Conservation (phyloP, 1,140 invertebrate species). For the Tribolium castaneum region DNA sequence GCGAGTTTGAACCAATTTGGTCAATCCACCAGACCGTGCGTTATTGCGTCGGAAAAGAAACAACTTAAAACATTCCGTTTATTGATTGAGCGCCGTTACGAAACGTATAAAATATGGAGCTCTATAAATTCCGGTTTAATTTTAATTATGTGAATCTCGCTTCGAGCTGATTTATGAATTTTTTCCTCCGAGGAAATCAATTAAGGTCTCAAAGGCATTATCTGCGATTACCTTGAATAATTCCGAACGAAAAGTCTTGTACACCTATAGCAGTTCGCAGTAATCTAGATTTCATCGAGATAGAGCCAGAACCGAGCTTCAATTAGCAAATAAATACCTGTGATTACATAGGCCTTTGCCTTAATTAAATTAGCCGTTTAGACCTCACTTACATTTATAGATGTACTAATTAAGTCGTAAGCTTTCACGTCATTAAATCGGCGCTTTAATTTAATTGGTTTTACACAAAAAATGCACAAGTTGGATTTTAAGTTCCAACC, state of each 20-base stretch:
- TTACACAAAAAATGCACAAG: too few species aligned
- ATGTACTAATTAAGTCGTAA: background rate
- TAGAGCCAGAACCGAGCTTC: background rate
- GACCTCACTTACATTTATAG: background rate
- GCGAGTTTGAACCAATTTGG: conserved; percentile 26
- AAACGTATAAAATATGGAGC: background rate
- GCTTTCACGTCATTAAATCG: background rate
- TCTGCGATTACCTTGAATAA: conserved; percentile 1
- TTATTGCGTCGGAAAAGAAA: conserved; percentile 11
- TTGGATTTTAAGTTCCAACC: too few species aligned
- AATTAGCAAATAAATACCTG: conserved; percentile 24
- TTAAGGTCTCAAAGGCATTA: conserved; percentile 7
- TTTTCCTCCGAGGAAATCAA: conserved; percentile 5
- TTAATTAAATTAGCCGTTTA: conserved; percentile 5
- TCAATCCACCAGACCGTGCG: conserved; percentile 19
- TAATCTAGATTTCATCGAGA: background rate
- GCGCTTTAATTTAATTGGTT: conserved; percentile 1
- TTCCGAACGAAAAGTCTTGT: background rate
- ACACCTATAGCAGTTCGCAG: background rate
- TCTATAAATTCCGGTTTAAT: background rate
- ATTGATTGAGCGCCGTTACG: background rate
- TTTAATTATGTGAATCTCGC: conserved; percentile 2
- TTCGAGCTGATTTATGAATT: background rate
- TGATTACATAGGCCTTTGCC: background rate
- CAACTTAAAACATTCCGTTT: background rate